phyloP scores from a whole-genome alignment of 2,797 vertebrate genomes.

The Sarcophilus harrisii region DNA sequence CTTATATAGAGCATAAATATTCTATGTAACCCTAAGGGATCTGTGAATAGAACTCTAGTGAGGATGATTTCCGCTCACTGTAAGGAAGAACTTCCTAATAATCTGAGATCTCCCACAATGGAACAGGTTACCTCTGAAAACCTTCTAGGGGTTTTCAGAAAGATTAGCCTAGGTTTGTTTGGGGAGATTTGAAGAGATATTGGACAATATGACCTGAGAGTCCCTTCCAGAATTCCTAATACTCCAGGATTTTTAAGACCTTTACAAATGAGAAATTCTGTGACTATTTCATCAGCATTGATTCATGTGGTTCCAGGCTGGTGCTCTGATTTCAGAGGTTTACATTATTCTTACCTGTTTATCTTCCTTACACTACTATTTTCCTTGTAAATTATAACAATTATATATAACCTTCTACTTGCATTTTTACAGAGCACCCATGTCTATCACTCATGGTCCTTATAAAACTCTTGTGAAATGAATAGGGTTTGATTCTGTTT shows the following conservation, averaged over 20 bases:
- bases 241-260: slow-evolving; percentile 17
- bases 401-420: slow-evolving; percentile 37
- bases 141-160: background rate
- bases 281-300: slow-evolving; percentile 14
- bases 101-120: background rate
- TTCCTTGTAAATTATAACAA: slow-evolving; percentile 28
- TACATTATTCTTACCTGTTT: background rate
- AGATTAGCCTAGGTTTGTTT: background rate
- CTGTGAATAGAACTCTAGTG: background rate
- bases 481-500: slow-evolving; percentile 43
- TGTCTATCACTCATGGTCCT: slow-evolving; percentile 51
- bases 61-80: background rate
- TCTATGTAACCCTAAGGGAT: slow-evolving; percentile 31
- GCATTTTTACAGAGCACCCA: background rate
- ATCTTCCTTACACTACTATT: slow-evolving; percentile 19
- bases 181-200: background rate
- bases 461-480: slow-evolving; percentile 39
- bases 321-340: slow-evolving; percentile 39
- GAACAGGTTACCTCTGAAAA: background rate
- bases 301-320: slow-evolving; percentile 46
- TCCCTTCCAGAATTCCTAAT: background rate
- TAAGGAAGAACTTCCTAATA: slow-evolving; percentile 34
- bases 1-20: slow-evolving; percentile 27
- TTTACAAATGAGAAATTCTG: slow-evolving; percentile 55
- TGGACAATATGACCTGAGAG: slow-evolving; percentile 7